Evolutionary conservation across 1,140 invertebrate genomes (phyloP).

Genomic region (Eufriesea mexicana): DNA sequence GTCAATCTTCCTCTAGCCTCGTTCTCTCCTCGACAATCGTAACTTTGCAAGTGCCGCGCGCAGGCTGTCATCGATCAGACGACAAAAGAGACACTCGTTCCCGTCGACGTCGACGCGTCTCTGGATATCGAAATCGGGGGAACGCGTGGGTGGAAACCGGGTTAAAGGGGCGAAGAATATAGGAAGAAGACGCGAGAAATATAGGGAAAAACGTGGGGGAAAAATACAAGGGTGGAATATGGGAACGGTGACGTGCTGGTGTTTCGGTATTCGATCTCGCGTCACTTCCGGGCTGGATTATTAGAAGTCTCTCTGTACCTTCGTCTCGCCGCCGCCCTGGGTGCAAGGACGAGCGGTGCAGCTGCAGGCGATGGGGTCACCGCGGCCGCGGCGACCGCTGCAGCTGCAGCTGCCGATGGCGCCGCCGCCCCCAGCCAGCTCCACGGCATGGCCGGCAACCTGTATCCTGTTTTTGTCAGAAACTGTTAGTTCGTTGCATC

Average conservation of each 20-base stretch:
- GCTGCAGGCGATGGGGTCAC: conserved; percentile 80
- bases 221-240: background rate
- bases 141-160: background rate
- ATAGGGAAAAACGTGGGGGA: background rate
- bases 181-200: too few relatives aligned
- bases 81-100: background rate
- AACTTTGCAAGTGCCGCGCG: background rate
- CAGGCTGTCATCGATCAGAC: background rate
- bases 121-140: too few relatives aligned
- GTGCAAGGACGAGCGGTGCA: conserved; percentile 80
- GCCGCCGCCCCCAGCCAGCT: conserved; percentile 80
- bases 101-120: background rate
- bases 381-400: conserved; percentile 80
- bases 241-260: conserved; percentile 38
- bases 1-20: background rate
- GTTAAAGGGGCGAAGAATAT: background rate
- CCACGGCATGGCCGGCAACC: conserved; percentile 81
- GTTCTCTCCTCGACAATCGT: background rate
- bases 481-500: conserved; percentile 51
- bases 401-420: conserved; percentile 81
- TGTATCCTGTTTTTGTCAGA: conserved; percentile 78
- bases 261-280: conserved; percentile 26
- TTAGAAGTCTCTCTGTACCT: conserved; percentile 64
- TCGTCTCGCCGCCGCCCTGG: conserved; percentile 80
- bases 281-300: conserved; percentile 29